Conservation (phyloP, 2,888 invertebrate genomes). For the Eugnorisma glareosa region DNA sequence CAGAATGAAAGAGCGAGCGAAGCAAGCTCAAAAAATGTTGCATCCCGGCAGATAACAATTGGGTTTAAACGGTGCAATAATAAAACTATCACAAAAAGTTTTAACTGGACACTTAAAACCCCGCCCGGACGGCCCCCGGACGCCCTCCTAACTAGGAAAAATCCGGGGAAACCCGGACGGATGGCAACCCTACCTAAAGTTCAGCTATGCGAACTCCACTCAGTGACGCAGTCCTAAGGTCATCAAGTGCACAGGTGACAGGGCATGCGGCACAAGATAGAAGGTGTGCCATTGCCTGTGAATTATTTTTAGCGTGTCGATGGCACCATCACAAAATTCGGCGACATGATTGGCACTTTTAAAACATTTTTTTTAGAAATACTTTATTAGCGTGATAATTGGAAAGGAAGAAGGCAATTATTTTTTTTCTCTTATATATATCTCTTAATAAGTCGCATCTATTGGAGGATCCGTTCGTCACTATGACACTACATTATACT, state of each 20-base stretch:
- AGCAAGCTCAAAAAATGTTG: too few species aligned
- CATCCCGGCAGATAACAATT: too few species aligned
- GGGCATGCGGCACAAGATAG: neutral
- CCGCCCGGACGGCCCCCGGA: too few species aligned
- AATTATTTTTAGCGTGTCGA: neutral
- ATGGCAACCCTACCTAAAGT: neutral
- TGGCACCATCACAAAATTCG: neutral
- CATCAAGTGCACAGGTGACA: neutral
- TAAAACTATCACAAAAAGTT: too few species aligned
- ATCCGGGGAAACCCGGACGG: too few species aligned
- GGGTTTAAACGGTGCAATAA: too few species aligned
- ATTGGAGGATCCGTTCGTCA: neutral
- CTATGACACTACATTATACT: constrained; percentile 33
- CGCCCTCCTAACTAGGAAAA: too few species aligned
- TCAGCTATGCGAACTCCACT: neutral
- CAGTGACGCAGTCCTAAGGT: neutral
- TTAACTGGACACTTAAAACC: too few species aligned
- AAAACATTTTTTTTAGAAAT: neutral
- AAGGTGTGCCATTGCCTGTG: neutral
- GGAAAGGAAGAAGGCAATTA: neutral
- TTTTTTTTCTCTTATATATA: neutral
- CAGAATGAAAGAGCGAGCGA: too few species aligned
- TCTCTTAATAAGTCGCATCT: neutral
- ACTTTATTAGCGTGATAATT: neutral
- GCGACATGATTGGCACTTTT: too few species aligned